Evolutionary conservation across 2,888 invertebrate species (phyloP).

Genomic region (Ennomos fuscantarius): DNA sequence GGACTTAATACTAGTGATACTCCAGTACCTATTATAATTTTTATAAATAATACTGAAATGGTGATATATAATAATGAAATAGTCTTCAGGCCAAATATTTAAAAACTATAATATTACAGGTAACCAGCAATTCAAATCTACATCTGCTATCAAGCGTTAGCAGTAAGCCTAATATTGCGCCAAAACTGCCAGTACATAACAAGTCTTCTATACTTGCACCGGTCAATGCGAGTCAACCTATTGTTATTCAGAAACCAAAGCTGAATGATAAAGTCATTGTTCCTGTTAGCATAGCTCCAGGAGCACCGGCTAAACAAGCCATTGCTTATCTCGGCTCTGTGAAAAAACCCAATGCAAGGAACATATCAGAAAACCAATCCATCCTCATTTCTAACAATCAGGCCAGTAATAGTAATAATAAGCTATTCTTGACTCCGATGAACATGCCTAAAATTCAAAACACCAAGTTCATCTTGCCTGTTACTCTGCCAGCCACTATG

Average conservation of each 20-base stretch:
- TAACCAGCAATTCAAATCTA: slow-evolving; percentile 72
- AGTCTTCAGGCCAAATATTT: too few species aligned
- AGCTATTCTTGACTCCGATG: slow-evolving; percentile 85
- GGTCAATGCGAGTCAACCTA: slow-evolving; percentile 75
- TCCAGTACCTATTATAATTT: too few species aligned
- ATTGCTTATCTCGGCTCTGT: slow-evolving; percentile 84
- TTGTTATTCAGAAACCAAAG: slow-evolving; percentile 85
- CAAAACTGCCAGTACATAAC: slow-evolving; percentile 65
- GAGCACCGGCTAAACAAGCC: slow-evolving; percentile 73
- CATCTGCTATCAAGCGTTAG: slow-evolving; percentile 76
- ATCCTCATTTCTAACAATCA: slow-evolving; percentile 79
- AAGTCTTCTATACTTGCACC: slow-evolving; percentile 75
- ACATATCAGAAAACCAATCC: slow-evolving; percentile 71
- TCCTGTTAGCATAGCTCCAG: slow-evolving; percentile 76
- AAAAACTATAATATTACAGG: slow-evolving; percentile 57
- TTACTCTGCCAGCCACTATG: slow-evolving; percentile 81
- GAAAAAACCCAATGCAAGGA: slow-evolving; percentile 76
- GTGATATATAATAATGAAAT: too few species aligned
- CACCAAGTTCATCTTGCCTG: slow-evolving; percentile 83
- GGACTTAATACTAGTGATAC: too few species aligned
- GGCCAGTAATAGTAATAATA: slow-evolving; percentile 73
- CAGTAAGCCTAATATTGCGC: slow-evolving; percentile 74
- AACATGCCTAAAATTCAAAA: slow-evolving; percentile 84
- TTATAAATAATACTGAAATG: too few species aligned
- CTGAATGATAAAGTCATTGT: slow-evolving; percentile 78